Conservation (phyloP, 2,797 vertebrate genomes). For the Cichlasoma orientale region DNA sequence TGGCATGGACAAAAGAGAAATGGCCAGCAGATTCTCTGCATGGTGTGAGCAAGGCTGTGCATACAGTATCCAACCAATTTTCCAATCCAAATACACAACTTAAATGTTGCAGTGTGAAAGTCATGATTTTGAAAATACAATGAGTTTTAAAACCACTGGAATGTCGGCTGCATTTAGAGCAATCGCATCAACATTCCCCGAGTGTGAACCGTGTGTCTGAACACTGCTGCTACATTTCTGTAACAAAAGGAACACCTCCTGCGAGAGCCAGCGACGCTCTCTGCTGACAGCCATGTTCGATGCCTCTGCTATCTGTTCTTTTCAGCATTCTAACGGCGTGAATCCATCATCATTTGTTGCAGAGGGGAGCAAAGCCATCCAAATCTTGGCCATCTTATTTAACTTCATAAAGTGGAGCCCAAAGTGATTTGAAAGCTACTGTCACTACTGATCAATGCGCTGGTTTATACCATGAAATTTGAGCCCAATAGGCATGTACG, state of each 20-base stretch:
- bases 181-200: neutral
- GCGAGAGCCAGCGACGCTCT: slow-evolving; percentile 7
- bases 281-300: slow-evolving; percentile 32
- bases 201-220: slow-evolving; percentile 23
- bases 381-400: slow-evolving; percentile 32
- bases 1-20: slow-evolving; percentile 66
- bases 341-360: slow-evolving; percentile 68
- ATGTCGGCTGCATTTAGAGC: slow-evolving; percentile 21
- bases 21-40: slow-evolving; percentile 32
- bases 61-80: neutral
- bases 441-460: slow-evolving; percentile 39
- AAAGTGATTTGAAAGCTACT: slow-evolving; percentile 33
- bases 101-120: neutral
- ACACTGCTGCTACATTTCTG: slow-evolving; percentile 33
- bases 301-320: slow-evolving; percentile 37
- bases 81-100: neutral
- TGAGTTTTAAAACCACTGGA: neutral
- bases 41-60: slow-evolving; percentile 34
- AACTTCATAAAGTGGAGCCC: slow-evolving; percentile 33
- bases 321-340: slow-evolving; percentile 54
- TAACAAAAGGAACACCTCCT: slow-evolving; percentile 37
- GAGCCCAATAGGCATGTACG: slow-evolving; percentile 2
- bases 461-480: slow-evolving; percentile 28
- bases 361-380: slow-evolving; percentile 37
- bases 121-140: neutral